Evolutionary conservation across 1,140 invertebrate species (phyloP), one percentile per base, ranked within the genome.

Genomic region (Tetragnatha versicolor): DNA sequence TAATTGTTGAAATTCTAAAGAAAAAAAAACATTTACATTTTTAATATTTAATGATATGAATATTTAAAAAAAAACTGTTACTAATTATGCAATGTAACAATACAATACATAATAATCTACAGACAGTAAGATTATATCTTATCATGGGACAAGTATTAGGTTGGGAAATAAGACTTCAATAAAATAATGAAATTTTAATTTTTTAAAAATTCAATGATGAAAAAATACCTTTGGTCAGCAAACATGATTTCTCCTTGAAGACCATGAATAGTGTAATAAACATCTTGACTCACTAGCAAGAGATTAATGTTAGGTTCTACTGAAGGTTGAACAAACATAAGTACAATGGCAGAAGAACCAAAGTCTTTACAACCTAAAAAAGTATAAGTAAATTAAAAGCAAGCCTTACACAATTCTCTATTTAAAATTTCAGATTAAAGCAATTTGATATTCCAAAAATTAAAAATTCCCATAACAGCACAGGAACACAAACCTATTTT

Each of bases 211-310:
- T 47, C 12, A 47, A 2, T 22, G 3, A 45, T 17, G 3, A 29
- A 42, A 25, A 22, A n/a, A 79, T 83, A 85, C 85, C 85, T 89
- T 80, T 95, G 93, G 85, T 96, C 94, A 77, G 92, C 92, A 81
- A 91, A 92, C 39, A 95, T 91, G 72, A 96, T 95, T 70, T 91
- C 88, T 1, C 93, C 93, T 84, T 94, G 93, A n/a, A 93, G 88
- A 27, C 93, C 87, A 85, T 96, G 94, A 27, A 93, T 86, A 0
- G 94, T 95, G 17, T 92, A 89, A 84, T 95, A 96, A 84, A 94
- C 93, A 85, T 94, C 91, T 78, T 90, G 90, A 53, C 89, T 91
- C 0, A 91, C 89, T 81, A 94, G 93, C 27, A 94, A 85, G 25
- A 91, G 84, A 3, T 90, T 88, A 35, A 90, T 86, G 27, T 95